A percentile compares a stretch with the other conserved stretches of the same genome.
phyloP scores from a whole-genome alignment of 2,113 vertebrate genomes.

The Castor canadensis region DNA sequence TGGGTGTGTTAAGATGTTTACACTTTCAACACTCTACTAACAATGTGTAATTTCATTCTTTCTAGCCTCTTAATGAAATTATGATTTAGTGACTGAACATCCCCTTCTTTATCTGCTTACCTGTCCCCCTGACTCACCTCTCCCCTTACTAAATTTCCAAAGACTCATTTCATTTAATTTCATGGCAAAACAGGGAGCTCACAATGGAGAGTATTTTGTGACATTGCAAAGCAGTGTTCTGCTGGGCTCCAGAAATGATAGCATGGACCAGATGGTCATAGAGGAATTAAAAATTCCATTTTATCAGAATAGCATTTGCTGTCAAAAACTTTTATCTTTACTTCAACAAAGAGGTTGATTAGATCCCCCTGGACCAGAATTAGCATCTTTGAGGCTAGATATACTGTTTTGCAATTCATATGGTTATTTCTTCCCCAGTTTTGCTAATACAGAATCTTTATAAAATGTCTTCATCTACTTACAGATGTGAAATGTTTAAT shows the following conservation, averaged over 20 bases:
- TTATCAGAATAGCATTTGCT: slow-evolving; percentile 87
- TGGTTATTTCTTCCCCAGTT: slow-evolving; percentile 80
- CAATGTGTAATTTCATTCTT: slow-evolving; percentile 58
- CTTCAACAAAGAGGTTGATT: slow-evolving; percentile 88
- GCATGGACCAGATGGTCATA: slow-evolving; percentile 83
- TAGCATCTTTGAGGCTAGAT: slow-evolving; percentile 85
- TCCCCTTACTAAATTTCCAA: slow-evolving; percentile 60
- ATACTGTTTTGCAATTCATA: slow-evolving; percentile 86
- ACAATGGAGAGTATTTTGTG: slow-evolving; percentile 76
- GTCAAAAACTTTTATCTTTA: slow-evolving; percentile 90
- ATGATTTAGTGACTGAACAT: slow-evolving; percentile 45
- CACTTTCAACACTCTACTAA: slow-evolving; percentile 28
- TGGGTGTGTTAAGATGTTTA: neutral
- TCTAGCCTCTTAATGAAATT: slow-evolving; percentile 60
- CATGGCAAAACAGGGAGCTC: slow-evolving; percentile 59
- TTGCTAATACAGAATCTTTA: slow-evolving; percentile 71
- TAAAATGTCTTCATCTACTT: slow-evolving; percentile 73
- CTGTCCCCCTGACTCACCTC: slow-evolving; percentile 49
- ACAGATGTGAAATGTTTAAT: slow-evolving; percentile 70
- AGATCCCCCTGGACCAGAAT: slow-evolving; percentile 85
- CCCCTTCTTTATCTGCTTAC: slow-evolving; percentile 47
- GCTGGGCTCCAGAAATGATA: slow-evolving; percentile 73
- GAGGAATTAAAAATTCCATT: slow-evolving; percentile 89
- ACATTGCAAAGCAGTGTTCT: slow-evolving; percentile 57
- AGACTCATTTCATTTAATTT: slow-evolving; percentile 68